Percentiles rank a stretch among this genome's conserved stretches.
Conservation (phyloP, 2,113 vertebrate genomes). For the Emberiza fucata region DNA sequence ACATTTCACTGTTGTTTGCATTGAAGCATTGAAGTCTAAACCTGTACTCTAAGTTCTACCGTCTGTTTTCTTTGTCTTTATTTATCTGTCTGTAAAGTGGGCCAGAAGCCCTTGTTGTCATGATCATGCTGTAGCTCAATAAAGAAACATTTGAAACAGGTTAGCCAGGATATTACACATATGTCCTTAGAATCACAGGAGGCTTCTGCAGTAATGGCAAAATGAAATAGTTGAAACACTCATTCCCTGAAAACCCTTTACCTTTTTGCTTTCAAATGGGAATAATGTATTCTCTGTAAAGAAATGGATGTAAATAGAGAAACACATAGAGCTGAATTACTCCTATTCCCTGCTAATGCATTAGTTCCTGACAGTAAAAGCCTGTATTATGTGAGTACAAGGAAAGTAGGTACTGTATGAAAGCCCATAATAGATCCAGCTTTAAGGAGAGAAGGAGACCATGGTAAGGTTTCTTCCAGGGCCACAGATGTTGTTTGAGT, state of each 20-base stretch:
- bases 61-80: background rate
- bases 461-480: background rate
- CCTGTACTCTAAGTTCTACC: background rate
- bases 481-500: background rate
- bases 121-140: background rate
- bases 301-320: background rate
- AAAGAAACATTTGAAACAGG: background rate
- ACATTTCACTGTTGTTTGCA: fast-evolving
- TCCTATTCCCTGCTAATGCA: background rate
- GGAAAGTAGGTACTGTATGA: background rate
- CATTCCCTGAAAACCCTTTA: background rate
- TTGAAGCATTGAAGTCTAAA: background rate
- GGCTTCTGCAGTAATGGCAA: background rate
- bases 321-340: background rate
- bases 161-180: background rate
- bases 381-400: background rate
- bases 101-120: background rate
- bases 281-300: background rate
- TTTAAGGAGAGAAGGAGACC: background rate
- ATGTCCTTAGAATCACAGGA: background rate
- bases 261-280: background rate
- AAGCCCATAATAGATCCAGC: background rate
- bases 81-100: background rate
- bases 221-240: background rate
- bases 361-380: conserved; percentile 15